Percentiles rank a stretch among this genome's conserved stretches.
Evolutionary conservation across 2,113 vertebrate genomes (phyloP).

Genomic region (Pogonocichla stellata): DNA sequence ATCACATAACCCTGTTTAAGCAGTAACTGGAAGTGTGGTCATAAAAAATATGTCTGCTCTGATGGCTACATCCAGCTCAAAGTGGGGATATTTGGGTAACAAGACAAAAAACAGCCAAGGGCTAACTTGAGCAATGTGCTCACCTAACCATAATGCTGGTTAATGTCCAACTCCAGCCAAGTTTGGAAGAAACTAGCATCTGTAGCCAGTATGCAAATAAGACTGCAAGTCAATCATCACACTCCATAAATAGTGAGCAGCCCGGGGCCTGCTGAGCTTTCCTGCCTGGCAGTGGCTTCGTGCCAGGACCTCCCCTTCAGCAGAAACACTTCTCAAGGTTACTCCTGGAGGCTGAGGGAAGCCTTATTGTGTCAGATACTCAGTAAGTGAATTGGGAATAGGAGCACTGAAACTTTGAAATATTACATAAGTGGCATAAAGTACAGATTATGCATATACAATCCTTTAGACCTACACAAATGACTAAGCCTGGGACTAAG

Average conservation of each 20-base stretch:
- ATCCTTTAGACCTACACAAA: neutral
- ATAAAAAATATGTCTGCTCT: neutral
- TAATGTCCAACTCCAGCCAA: neutral
- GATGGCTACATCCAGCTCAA: neutral
- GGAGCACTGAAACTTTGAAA: neutral
- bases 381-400: neutral
- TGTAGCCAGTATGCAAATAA: neutral
- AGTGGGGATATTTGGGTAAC: neutral
- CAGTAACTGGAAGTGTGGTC: neutral
- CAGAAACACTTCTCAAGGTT: neutral
- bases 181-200: neutral
- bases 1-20: fast-evolving
- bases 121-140: neutral
- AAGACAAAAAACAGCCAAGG: neutral
- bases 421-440: neutral
- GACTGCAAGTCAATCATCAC: neutral
- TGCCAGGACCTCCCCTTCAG: neutral
- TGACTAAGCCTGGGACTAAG: neutral
- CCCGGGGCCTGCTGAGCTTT: neutral
- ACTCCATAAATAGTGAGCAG: neutral
- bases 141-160: neutral
- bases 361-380: neutral
- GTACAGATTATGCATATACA: neutral
- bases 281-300: neutral
- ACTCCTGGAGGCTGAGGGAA: neutral